Percentiles rank a stretch among this genome's conserved stretches.
Evolutionary conservation across 64 coral and sea anemone genomes (phyloP).

Genomic region (Hydrozoanthus tunicans): DNA sequence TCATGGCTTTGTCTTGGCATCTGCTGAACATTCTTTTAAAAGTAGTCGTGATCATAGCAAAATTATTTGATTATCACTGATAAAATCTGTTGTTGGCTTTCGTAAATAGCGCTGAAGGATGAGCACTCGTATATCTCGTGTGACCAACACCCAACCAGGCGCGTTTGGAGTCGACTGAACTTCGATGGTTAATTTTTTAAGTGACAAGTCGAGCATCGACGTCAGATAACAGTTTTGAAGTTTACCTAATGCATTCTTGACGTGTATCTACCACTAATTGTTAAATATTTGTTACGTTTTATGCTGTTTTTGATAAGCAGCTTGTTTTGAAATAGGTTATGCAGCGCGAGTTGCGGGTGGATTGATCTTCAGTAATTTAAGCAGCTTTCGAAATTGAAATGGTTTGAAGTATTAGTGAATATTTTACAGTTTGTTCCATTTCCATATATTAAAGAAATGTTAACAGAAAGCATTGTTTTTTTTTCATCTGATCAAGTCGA

Average conservation of each 20-base stretch:
- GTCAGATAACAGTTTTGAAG: background rate
- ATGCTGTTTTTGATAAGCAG: background rate
- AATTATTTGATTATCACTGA: background rate
- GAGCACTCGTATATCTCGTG: background rate
- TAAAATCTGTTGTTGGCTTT: background rate
- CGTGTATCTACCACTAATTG: background rate
- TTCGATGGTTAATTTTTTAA: background rate
- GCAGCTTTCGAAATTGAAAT: too few species aligned
- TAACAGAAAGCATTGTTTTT: too few species aligned
- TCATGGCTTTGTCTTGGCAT: background rate
- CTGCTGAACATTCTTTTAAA: background rate
- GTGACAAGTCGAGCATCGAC: conserved; percentile 6
- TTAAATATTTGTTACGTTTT: background rate
- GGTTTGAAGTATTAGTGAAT: too few species aligned
- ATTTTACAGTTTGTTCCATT: too few species aligned
- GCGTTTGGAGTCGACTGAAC: background rate
- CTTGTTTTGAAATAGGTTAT: background rate
- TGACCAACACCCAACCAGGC: conserved; percentile 49
- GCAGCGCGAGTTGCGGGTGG: too few species aligned
- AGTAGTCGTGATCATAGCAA: background rate
- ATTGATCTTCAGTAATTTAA: too few species aligned
- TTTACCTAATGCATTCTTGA: conserved; percentile 32
- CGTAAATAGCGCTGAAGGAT: conserved; percentile 25
- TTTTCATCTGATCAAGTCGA: too few species aligned
- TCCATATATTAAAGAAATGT: too few species aligned